Base-by-base conservation (phyloP, 2,113 vertebrate species). In the Xyliphius kryptos region DNA sequence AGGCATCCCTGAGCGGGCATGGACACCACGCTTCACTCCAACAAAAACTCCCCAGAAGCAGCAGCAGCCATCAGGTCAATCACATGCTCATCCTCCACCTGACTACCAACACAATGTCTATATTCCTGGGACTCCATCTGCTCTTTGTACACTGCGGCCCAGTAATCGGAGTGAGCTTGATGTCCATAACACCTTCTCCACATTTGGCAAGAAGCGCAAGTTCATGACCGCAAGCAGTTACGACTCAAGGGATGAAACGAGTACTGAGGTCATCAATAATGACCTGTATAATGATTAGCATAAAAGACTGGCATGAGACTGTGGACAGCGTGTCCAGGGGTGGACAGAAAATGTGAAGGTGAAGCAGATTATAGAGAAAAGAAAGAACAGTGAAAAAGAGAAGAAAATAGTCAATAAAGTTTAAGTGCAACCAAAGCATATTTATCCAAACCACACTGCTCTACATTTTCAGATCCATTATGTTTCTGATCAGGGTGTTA, bases 71-170 rank as follows among this genome's bases (percentile, higher is more conserved):
- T n/a, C n/a, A 49, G 84, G 81, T 0, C 86, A 88, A n/a, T n/a
- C n/a, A n/a, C n/a, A n/a, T n/a, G n/a, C n/a, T n/a, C n/a, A n/a
- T n/a, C 81, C 88, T 12, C 84, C 89, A 1, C 84, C 88, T 2
- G 92, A 94, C 83, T 94, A 94, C 77, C 92, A 94, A 71, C 91
- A 93, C 80, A 94, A 94, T 0, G 88, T 94, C 36, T 92, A 93
- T 76, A 94, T 93, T 68, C 92, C 91, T 0, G 91, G 91, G 61
- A 95, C 91, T 1, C 90, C 91, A 0, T 89, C 87, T 0, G 81
- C 82, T 16, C 83, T 89, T 61, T 87, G 88, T 66, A 88, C 90
- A 51, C 81, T 88, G 74, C 87, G 91, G 68, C 89, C 91, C 0
- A 82, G 52, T 0, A 82, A 83, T 51, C 85, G 87, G 61, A 82